Evolutionary conservation across 2,888 invertebrate genomes (phyloP).

Genomic region (Oxyteleia sp.): DNA sequence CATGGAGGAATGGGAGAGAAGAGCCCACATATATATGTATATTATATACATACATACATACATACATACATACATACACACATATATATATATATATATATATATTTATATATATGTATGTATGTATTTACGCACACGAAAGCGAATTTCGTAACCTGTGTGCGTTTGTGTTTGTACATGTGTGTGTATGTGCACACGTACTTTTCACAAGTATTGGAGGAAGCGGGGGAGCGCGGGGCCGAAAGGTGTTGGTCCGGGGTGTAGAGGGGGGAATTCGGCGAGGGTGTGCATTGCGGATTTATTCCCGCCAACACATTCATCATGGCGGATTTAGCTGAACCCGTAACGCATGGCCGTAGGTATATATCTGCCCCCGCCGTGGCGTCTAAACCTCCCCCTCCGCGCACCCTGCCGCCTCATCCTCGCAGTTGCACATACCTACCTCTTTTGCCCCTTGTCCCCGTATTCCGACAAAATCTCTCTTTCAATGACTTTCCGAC

Average conservation of each 20-base stretch:
- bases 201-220: slow-evolving; percentile 64
- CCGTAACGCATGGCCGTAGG: slow-evolving; percentile 86
- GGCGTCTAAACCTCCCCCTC: slow-evolving; percentile 62
- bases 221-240: slow-evolving; percentile 52
- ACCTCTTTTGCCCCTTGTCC: slow-evolving; percentile 61
- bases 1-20: slow-evolving; percentile 77
- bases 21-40: neutral
- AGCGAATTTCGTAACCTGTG: too few relatives aligned
- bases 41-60: too few relatives aligned
- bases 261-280: slow-evolving; percentile 83
- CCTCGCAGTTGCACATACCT: slow-evolving; percentile 67
- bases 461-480: slow-evolving; percentile 79
- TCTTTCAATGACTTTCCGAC: slow-evolving; percentile 84
- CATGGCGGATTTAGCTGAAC: slow-evolving; percentile 88
- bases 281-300: slow-evolving; percentile 88
- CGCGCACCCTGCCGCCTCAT: slow-evolving; percentile 58
- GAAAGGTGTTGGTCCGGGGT: slow-evolving; percentile 64
- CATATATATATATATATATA: too few relatives aligned
- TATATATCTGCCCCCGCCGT: slow-evolving; percentile 78
- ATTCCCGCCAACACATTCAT: slow-evolving; percentile 86
- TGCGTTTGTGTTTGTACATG: slow-evolving; percentile 15
- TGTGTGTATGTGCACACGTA: slow-evolving; percentile 25
- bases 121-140: too few relatives aligned
- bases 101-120: too few relatives aligned
- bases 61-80: slow-evolving; percentile 29